Evolutionary conservation across 2,113 vertebrate species (phyloP), one percentile per base, ranked within the genome.

Genomic region (Pristiophorus japonicus): DNA sequence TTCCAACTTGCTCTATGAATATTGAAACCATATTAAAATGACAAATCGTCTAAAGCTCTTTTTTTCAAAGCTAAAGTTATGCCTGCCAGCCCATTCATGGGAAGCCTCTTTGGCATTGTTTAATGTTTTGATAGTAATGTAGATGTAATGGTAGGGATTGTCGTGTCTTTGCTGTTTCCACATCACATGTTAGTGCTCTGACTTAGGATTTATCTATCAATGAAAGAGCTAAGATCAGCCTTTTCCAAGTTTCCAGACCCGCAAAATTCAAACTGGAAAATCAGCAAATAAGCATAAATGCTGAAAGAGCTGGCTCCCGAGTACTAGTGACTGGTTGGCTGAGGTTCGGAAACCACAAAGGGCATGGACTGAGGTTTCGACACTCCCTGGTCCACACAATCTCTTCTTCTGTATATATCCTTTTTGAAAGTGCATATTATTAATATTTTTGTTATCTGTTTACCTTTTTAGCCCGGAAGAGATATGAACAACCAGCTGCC

Each of bases 401-500:
- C 45, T 62, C 47, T 90, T 59, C 16, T 27, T 42, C 45, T 67
- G 65, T 51, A 24, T 63, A 66, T 93, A 66, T 65, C 42, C 42
- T 67, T 73, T 65, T 94, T 70, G 93, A 51, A 67, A 94, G 24
- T n/a, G n/a, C 6, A 14, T 95, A 0, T 96, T 59, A 45, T 73
- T 70, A 90, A 96, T 63, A 59, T 47, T 34, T 85, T 87, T 90
- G 42, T 75, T 95, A 94, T 22, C 96, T 95, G 95, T 95, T 96
- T 96, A 27, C 96, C 93, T 67, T 94, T 51, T 94, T 67, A 99
- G 99, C 98, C 98, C 96, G 97, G 97, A 96, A 97, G 97, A 96
- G 98, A 98, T 96, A 97, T 96, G 96, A 97, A 97, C 95, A 96
- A 96, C 96, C 97, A 96, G 0, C 20, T 97, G 96, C 98, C 98